Evolutionary conservation across 2,888 invertebrate species (phyloP), one percentile per base, ranked within the genome.

Genomic region (Andrena hattorfiana): DNA sequence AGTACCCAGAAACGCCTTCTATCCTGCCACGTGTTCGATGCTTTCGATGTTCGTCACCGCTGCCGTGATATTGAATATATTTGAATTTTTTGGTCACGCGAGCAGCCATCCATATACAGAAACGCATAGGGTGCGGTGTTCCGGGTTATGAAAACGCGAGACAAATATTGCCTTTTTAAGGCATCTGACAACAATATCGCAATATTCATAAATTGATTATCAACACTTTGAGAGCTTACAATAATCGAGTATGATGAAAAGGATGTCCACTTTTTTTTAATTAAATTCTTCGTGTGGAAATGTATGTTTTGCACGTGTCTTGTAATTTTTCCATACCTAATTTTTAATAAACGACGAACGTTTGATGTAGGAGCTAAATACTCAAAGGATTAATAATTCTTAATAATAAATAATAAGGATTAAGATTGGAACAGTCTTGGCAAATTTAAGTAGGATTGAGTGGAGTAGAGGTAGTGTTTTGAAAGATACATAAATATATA

Each of bases 1-100:
- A 97, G 97, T 97, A 84, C 59, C 6, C 8, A 67, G 2, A 26
- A 28, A 30, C 28, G 42, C 26, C 2, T 30, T 30, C 26, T 42
- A 8, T 26, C 7, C 0, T 3, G 6, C 23, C 16, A 48, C 20
- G 30, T 30, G 42, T 28, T 16, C 2, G 6, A 35, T n/a, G 59
- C 8, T 10, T 75, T 68, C 4, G 10, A 42, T 28, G 76, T 26
- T 16, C 30, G 49, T 51, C 35, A 75, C 51, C 8, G 56, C n/a
- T n/a, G 28, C 26, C 30, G 6, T 28, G n/a, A 35, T 64, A 54
- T 20, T 35, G 26, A 28, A 48, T 54, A 16, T 20, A 20, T 60
- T 30, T 23, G 5, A 8, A 66, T 73, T 42, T 32, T 13, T 23
- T 7, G 20, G 4, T 13, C 35, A 1, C 20, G 16, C 62, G 30